phyloP scores from a whole-genome alignment of 2,888 invertebrate species.

The Steinernema scapterisci region DNA sequence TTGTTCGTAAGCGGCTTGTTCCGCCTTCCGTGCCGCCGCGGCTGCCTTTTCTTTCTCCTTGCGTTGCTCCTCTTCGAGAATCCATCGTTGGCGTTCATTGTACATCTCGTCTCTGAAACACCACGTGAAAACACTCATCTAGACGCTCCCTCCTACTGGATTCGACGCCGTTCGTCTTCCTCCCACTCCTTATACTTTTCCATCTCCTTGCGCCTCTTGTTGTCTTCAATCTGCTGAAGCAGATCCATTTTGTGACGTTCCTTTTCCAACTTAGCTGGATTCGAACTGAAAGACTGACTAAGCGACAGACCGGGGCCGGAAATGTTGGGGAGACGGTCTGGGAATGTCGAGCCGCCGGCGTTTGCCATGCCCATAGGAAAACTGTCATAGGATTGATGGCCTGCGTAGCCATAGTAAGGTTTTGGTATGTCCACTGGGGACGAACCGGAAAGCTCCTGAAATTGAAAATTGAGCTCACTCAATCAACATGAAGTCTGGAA shows the following conservation, averaged over 20 bases:
- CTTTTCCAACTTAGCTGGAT: constrained; percentile 35
- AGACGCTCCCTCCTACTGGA: constrained; percentile 33
- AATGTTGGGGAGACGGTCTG: constrained; percentile 16
- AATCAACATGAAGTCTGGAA: not conserved
- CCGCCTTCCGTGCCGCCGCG: constrained; percentile 43
- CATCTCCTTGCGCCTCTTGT: constrained; percentile 38
- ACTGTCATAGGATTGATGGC: not conserved
- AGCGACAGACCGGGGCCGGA: not conserved
- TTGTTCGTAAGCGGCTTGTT: constrained; percentile 29
- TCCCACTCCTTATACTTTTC: constrained; percentile 48
- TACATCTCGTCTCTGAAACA: constrained; percentile 41
- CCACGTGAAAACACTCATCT: not conserved
- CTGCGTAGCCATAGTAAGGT: not conserved
- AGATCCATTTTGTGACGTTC: constrained; percentile 48
- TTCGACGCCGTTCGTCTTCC: constrained; percentile 44
- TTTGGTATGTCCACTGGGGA: not conserved
- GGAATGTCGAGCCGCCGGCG: not conserved
- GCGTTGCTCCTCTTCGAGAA: constrained; percentile 43
- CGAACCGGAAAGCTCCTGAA: constrained; percentile 17
- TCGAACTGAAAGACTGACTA: not conserved
- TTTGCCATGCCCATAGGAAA: not conserved
- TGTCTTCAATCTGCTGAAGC: constrained; percentile 47
- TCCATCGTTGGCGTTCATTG: constrained; percentile 39
- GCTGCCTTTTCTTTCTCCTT: constrained; percentile 39
- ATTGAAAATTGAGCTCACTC: not conserved